Percentiles rank a stretch among this genome's conserved stretches.
These are phyloP conservation scores for Micrasema longulum DNA, from an alignment of 1,140 invertebrate species.

Conservation along the genomic window DNA sequence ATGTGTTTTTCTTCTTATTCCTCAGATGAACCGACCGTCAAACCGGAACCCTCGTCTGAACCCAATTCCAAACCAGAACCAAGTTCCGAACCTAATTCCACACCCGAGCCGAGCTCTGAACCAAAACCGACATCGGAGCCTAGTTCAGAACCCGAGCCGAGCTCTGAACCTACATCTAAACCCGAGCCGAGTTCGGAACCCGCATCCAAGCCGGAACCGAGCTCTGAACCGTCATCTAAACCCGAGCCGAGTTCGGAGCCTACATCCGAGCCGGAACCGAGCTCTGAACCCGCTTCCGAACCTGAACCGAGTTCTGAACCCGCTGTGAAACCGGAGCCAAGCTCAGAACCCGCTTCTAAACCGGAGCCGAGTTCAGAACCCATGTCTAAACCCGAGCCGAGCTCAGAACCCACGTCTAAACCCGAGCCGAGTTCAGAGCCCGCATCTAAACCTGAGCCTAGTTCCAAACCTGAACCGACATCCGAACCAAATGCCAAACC, in stretches of 20 bases:
- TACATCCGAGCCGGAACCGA: constrained; percentile 61
- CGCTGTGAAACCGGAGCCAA: constrained; percentile 55
- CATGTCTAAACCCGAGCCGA: constrained; percentile 57
- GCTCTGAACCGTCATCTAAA: constrained; percentile 54
- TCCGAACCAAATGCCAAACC: constrained; percentile 64
- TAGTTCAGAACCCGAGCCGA: constrained; percentile 56
- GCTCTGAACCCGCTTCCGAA: constrained; percentile 57
- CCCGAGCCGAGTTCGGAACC: constrained; percentile 61
- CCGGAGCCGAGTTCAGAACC: constrained; percentile 56
- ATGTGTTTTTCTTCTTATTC: constrained; percentile 41
- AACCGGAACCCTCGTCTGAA: constrained; percentile 57
- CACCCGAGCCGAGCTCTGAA: constrained; percentile 55
- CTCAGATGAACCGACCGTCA: constrained; percentile 49
- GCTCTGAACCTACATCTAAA: constrained; percentile 60
- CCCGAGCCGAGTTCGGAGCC: constrained; percentile 59
- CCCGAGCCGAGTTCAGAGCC: constrained; percentile 57
- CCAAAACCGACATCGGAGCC: constrained; percentile 58
- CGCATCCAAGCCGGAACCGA: constrained; percentile 61
- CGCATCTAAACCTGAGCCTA: constrained; percentile 60
- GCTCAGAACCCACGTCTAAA: constrained; percentile 60
- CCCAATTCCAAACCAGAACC: constrained; percentile 56
- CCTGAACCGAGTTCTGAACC: constrained; percentile 55
- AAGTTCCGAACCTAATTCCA: constrained; percentile 50
- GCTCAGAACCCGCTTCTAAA: constrained; percentile 59
- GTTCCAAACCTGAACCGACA: constrained; percentile 61